Evolutionary conservation across 1,140 invertebrate species (phyloP).

Genomic region (Drosophila yakuba): DNA sequence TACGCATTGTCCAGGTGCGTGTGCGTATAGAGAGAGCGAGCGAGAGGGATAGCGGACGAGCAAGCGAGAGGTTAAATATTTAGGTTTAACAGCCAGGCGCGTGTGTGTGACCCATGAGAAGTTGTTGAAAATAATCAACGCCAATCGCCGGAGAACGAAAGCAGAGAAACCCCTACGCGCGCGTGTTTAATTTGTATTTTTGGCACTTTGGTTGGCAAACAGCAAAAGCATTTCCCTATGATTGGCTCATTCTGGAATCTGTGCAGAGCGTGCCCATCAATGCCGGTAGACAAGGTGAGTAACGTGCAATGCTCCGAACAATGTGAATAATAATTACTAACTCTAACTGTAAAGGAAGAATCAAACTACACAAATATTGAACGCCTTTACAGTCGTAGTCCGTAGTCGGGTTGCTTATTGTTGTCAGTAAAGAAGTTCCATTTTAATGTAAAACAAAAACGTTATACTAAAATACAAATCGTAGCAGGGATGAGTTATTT

Average conservation of each 20-base stretch:
- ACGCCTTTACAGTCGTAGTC: too few relatives aligned
- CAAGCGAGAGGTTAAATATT: constrained; percentile 28
- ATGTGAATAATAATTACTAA: neutral
- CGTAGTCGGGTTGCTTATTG: too few relatives aligned
- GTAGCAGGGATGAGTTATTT: neutral
- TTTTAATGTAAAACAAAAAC: too few relatives aligned
- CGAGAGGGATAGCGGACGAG: constrained; percentile 11
- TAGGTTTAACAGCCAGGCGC: constrained; percentile 18
- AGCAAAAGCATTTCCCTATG: constrained; percentile 87
- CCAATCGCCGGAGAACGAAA: constrained; percentile 19
- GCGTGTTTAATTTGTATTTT: constrained; percentile 72
- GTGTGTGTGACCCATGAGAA: constrained; percentile 45
- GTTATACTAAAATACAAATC: too few relatives aligned
- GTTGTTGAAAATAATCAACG: constrained; percentile 55
- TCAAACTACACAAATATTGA: too few relatives aligned
- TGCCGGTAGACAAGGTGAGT: constrained; percentile 96
- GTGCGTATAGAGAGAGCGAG: constrained; percentile 62
- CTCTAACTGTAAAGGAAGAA: too few relatives aligned
- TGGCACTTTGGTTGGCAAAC: constrained; percentile 55
- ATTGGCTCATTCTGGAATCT: constrained; percentile 97
- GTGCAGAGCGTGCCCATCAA: constrained; percentile 96
- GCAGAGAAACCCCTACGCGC: constrained; percentile 39
- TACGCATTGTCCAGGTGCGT: constrained; percentile 73
- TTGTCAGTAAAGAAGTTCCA: too few relatives aligned
- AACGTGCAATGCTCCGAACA: neutral